Conservation (phyloP, 1,140 invertebrate species). For the Dinoponera quadriceps region DNA sequence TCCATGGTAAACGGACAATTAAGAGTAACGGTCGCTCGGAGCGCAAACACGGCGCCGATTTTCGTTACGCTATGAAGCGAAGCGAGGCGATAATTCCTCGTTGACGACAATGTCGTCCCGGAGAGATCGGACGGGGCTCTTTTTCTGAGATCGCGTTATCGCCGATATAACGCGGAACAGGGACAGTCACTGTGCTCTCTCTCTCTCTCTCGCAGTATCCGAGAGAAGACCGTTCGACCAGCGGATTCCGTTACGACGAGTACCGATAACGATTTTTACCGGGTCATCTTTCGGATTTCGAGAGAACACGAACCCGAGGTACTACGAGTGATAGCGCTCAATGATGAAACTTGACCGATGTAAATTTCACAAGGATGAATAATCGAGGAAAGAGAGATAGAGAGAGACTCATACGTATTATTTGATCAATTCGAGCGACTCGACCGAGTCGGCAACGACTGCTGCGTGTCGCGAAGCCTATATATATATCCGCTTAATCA, state of each 20-base stretch:
- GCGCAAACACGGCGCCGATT: conserved; percentile 21
- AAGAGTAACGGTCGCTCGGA: conserved; percentile 1
- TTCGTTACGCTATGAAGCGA: conserved; percentile 2
- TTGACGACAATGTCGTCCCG: conserved; percentile 12
- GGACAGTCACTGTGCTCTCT: conserved; percentile 43
- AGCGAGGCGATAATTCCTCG: not conserved
- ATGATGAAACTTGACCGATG: too few relatives aligned
- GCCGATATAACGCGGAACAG: conserved; percentile 34
- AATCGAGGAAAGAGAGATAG: too few relatives aligned
- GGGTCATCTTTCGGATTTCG: not conserved
- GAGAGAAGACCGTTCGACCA: conserved; percentile 25
- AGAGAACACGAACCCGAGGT: too few relatives aligned
- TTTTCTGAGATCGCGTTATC: conserved; percentile 16
- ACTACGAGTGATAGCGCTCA: too few relatives aligned
- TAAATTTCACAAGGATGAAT: too few relatives aligned
- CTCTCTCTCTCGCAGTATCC: conserved; percentile 4
- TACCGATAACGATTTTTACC: conserved; percentile 40
- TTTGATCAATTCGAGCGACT: too few relatives aligned
- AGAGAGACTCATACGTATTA: too few relatives aligned
- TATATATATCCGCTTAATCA: conserved; percentile 37
- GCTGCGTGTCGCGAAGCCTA: not conserved
- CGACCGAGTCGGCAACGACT: too few relatives aligned
- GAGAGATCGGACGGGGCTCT: conserved; percentile 7
- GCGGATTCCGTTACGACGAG: conserved; percentile 51
- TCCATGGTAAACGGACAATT: not conserved